Evolutionary conservation across 2,888 invertebrate genomes (phyloP).

Genomic region (Erebia ligea): DNA sequence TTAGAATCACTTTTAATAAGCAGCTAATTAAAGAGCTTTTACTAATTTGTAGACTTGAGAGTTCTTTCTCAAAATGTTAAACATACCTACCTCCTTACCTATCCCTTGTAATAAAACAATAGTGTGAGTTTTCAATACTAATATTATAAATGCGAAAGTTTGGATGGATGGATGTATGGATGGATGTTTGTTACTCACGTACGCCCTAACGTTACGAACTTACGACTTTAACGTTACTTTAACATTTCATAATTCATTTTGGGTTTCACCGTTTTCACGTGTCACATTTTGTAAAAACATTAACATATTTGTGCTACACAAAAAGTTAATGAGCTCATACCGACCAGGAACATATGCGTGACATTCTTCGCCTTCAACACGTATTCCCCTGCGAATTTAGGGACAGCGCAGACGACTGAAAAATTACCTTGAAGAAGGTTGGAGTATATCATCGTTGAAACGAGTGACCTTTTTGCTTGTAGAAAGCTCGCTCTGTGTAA

Average conservation of each 20-base stretch:
- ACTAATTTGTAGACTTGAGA: not conserved
- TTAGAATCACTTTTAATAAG: not conserved
- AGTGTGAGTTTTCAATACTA: too few species aligned
- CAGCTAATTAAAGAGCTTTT: not conserved
- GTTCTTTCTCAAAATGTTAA: too few species aligned
- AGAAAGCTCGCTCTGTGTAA: too few species aligned
- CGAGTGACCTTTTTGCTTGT: too few species aligned
- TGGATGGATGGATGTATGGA: too few species aligned
- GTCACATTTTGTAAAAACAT: constrained; percentile 30
- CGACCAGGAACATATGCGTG: constrained; percentile 70
- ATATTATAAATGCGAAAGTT: too few species aligned
- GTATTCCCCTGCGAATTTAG: constrained; percentile 71
- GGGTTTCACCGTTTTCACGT: constrained; percentile 14
- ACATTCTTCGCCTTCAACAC: constrained; percentile 74
- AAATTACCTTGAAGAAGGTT: not conserved
- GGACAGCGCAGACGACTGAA: not conserved
- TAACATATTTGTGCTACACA: constrained; percentile 35
- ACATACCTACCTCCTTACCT: too few species aligned
- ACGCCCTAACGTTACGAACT: constrained; percentile 2
- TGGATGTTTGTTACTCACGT: too few species aligned
- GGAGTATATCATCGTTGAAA: too few species aligned
- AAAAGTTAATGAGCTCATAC: constrained; percentile 53
- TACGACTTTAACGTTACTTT: not conserved
- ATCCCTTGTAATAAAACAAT: too few species aligned
- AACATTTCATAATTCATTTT: constrained; percentile 22